Evolutionary conservation across 2,888 invertebrate species (phyloP).

Genomic region (Cylindroiulus punctatus): DNA sequence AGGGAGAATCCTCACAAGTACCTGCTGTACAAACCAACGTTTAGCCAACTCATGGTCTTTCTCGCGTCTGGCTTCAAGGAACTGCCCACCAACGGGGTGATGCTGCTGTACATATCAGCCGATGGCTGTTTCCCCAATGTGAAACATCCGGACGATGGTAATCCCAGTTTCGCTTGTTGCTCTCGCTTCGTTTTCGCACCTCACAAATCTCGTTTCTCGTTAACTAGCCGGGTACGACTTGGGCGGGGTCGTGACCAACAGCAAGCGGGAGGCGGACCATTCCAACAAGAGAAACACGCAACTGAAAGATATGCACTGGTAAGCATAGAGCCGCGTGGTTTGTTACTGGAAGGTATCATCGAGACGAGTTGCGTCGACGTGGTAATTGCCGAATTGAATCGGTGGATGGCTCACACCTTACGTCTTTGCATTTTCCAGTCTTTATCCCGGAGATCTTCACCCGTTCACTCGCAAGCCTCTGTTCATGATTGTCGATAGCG

Average conservation of each 20-base stretch:
- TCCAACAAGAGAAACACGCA: conserved; percentile 64
- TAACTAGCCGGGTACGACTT: conserved; percentile 80
- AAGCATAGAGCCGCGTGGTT: neutral
- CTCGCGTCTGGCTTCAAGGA: conserved; percentile 91
- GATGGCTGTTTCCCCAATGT: conserved; percentile 85
- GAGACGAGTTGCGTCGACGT: too few relatives aligned
- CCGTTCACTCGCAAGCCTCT: conserved; percentile 92
- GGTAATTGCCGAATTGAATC: too few relatives aligned
- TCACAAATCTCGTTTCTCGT: neutral
- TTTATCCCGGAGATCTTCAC: conserved; percentile 93
- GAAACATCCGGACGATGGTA: conserved; percentile 90
- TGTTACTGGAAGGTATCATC: neutral
- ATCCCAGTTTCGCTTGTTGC: too few relatives aligned
- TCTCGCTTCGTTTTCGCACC: neutral
- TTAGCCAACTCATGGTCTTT: conserved; percentile 92
- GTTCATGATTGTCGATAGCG: conserved; percentile 93
- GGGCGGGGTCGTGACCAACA: conserved; percentile 90
- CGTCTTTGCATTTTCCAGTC: conserved; percentile 61
- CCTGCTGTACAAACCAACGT: conserved; percentile 92
- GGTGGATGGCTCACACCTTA: neutral
- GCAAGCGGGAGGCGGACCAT: conserved; percentile 79
- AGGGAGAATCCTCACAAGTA: conserved; percentile 97
- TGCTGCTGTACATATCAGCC: conserved; percentile 92
- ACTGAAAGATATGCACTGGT: conserved; percentile 71
- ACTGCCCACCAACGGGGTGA: conserved; percentile 87